phyloP scores from a whole-genome alignment of 2,113 vertebrate genomes.

The Centropus bengalensis region DNA sequence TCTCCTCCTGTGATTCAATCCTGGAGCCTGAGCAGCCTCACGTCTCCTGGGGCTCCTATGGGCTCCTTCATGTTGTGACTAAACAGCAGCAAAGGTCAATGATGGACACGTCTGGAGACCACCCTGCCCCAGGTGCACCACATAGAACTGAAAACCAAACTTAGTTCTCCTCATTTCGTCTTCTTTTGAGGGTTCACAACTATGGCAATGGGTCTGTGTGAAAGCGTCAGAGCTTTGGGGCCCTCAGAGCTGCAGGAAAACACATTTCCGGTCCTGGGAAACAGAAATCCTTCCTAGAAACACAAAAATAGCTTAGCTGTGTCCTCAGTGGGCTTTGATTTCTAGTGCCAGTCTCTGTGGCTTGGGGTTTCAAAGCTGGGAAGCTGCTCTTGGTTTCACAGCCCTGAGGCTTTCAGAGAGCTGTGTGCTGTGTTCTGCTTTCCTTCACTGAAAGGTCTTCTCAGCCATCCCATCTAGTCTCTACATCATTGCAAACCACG shows the following conservation, averaged over 20 bases:
- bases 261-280: not conserved
- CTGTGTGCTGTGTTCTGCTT: not conserved
- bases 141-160: not conserved
- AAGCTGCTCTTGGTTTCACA: not conserved
- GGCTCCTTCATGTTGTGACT: not conserved
- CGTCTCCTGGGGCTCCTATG: not conserved
- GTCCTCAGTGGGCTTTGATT: not conserved
- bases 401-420: not conserved
- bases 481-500: not conserved
- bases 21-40: not conserved
- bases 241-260: not conserved
- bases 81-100: not conserved
- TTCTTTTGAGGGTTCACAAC: not conserved
- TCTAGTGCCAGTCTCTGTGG: not conserved
- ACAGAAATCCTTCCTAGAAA: not conserved
- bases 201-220: not conserved
- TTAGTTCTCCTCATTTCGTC: not conserved
- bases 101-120: not conserved
- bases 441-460: not conserved
- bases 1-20: rapidly evolving
- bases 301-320: not conserved
- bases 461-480: not conserved
- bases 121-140: not conserved
- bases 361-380: not conserved
- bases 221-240: not conserved